Percentiles rank a stretch among this genome's conserved stretches.
These are phyloP conservation scores for Phalacrocorax pelagicus DNA, from an alignment of 2,113 vertebrate genomes.

Conservation along the genomic window DNA sequence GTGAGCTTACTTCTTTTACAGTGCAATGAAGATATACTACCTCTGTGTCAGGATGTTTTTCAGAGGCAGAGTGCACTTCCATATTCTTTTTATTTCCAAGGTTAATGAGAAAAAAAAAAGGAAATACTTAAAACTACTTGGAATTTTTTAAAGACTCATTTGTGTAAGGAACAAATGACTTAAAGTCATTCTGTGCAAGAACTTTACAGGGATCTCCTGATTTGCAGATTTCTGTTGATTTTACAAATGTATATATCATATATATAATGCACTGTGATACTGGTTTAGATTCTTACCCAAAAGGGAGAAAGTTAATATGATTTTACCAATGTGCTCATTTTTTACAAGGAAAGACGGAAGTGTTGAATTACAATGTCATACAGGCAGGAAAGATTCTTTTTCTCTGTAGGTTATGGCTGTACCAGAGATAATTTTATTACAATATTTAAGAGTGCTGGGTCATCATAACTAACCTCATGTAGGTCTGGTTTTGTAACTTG, in stretches of 20 bases:
- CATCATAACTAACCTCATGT: not conserved
- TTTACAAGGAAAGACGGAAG: not conserved
- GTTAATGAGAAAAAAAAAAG: not conserved
- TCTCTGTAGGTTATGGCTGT: not conserved
- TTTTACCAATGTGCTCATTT: not conserved
- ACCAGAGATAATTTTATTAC: not conserved
- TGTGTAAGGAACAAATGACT: not conserved
- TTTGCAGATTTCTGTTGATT: not conserved
- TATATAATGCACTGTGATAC: not conserved
- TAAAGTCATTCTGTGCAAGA: not conserved
- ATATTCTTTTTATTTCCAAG: not conserved
- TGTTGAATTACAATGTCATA: not conserved
- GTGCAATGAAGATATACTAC: not conserved
- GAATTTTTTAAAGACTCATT: not conserved
- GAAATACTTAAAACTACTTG: not conserved
- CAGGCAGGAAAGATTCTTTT: not conserved
- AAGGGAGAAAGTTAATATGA: not conserved
- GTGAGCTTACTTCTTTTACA: not conserved
- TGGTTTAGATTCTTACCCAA: not conserved
- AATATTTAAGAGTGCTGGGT: not conserved
- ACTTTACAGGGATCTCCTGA: not conserved
- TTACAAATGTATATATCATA: not conserved
- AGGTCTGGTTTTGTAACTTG: not conserved
- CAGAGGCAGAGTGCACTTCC: not conserved
- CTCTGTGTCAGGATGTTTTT: not conserved